Evolutionary conservation across 2,113 vertebrate genomes (phyloP).

Genomic region (Acrocephalus arundinaceus): DNA sequence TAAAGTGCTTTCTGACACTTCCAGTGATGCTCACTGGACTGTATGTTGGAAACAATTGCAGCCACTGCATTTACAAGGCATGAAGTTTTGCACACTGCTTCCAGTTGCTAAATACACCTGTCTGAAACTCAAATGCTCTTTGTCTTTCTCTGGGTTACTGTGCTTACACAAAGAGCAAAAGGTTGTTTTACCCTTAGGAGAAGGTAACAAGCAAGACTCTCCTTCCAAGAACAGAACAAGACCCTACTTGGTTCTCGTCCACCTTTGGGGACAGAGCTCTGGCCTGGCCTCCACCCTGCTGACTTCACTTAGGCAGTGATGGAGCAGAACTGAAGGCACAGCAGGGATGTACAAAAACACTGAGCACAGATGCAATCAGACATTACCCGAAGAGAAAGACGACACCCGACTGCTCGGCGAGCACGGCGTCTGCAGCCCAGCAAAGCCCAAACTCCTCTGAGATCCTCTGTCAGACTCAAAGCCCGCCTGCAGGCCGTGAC

Average conservation of each 20-base stretch:
- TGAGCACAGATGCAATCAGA: neutral
- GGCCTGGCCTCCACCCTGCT: neutral
- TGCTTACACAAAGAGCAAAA: neutral
- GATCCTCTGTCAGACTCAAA: conserved; percentile 86
- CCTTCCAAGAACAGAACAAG: neutral
- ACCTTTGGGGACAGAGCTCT: neutral
- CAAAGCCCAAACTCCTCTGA: conserved; percentile 84
- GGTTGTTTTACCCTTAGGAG: neutral
- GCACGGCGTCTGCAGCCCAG: conserved; percentile 79
- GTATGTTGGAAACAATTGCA: neutral
- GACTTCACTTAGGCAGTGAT: rapidly evolving
- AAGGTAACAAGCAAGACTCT: neutral
- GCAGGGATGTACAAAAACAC: neutral
- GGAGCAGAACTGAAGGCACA: neutral
- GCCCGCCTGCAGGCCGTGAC: conserved; percentile 74
- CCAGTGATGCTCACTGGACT: neutral
- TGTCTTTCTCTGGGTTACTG: neutral
- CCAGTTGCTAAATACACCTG: neutral
- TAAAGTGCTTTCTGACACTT: neutral
- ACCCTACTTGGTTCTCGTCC: neutral
- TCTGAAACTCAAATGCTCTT: neutral
- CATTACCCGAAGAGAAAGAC: conserved; percentile 83
- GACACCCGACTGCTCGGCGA: conserved; percentile 78
- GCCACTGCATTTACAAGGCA: neutral
- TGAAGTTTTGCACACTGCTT: neutral